These are phyloP conservation scores for Electrona antarctica DNA, from an alignment of 2,113 vertebrate species.

Conservation along the genomic window DNA sequence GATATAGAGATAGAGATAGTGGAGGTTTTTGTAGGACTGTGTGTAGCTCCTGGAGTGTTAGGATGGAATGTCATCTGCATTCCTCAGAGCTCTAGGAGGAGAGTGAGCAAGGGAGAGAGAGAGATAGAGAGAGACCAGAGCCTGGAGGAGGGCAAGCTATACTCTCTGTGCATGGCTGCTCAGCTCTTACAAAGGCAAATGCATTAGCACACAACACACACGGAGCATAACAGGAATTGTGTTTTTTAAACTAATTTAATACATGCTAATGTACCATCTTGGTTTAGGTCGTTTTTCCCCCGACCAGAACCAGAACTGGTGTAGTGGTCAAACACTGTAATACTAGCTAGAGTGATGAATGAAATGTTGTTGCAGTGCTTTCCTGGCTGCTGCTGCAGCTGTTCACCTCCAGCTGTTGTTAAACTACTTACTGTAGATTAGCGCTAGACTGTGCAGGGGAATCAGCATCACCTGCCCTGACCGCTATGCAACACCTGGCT, in stretches of 20 bases:
- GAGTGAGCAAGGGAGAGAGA: not conserved
- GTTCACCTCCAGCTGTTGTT: not conserved
- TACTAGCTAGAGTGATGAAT: not conserved
- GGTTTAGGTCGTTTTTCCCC: no score
- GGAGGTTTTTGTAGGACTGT: conserved; percentile 10
- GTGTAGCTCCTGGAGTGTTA: conserved; percentile 9
- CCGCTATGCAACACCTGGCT: not conserved
- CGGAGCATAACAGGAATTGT: not conserved
- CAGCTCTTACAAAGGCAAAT: conserved; percentile 8
- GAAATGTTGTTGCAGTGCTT: no score
- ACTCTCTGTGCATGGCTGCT: conserved; percentile 2
- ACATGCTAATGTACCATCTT: no score
- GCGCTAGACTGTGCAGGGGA: conserved; percentile 1
- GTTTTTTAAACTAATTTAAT: not conserved
- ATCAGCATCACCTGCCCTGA: conserved; percentile 9
- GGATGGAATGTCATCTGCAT: conserved; percentile 38
- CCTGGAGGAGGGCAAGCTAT: conserved; percentile 29
- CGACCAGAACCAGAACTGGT: no score
- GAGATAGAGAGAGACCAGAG: not conserved
- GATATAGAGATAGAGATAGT: not conserved
- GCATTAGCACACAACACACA: not conserved
- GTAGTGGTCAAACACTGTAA: not conserved
- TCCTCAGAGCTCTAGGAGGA: conserved; percentile 21
- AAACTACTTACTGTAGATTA: not conserved
- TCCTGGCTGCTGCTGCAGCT: conserved; percentile 19